These are phyloP conservation scores for Zaprionus bogoriensis DNA, from an alignment of 2,888 invertebrate genomes.

Conservation along the genomic window DNA sequence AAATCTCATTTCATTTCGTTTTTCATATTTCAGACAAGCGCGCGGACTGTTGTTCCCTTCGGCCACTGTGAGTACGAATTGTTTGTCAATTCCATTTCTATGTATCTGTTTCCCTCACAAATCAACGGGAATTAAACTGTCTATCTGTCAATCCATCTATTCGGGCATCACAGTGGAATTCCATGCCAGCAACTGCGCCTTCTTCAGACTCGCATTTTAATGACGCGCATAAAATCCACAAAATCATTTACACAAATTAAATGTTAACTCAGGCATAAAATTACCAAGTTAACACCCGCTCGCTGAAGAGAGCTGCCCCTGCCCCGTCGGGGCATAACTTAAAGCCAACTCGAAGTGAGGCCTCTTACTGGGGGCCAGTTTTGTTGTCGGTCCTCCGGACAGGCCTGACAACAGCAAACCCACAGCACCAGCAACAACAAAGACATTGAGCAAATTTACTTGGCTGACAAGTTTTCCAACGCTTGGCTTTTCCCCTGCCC, in stretches of 20 bases:
- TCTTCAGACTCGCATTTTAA: conserved; percentile 47
- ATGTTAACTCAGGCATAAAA: conserved; percentile 79
- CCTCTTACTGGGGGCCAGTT: conserved; percentile 19
- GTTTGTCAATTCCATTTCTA: background rate
- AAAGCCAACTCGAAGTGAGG: conserved; percentile 37
- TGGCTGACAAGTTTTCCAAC: conserved; percentile 52
- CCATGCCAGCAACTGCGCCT: background rate
- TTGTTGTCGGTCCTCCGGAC: conserved; percentile 15
- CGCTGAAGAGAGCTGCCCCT: conserved; percentile 12
- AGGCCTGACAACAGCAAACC: conserved; percentile 15
- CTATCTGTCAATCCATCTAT: conserved; percentile 33
- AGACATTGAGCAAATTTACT: conserved; percentile 17
- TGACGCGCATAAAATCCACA: conserved; percentile 71
- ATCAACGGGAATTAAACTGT: conserved; percentile 66
- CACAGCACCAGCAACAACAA: conserved; percentile 10
- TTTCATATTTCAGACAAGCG: conserved; percentile 9
- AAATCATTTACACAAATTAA: conserved; percentile 78
- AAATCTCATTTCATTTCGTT: conserved; percentile 9
- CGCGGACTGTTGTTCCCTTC: background rate
- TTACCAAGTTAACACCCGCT: conserved; percentile 80
- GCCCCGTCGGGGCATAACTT: conserved; percentile 45
- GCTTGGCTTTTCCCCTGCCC: conserved; percentile 42
- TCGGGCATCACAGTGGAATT: conserved; percentile 1
- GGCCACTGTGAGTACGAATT: background rate
- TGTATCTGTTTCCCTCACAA: conserved; percentile 43